phyloP scores from a whole-genome alignment of 2,113 vertebrate genomes.

The Echinops telfairi region DNA sequence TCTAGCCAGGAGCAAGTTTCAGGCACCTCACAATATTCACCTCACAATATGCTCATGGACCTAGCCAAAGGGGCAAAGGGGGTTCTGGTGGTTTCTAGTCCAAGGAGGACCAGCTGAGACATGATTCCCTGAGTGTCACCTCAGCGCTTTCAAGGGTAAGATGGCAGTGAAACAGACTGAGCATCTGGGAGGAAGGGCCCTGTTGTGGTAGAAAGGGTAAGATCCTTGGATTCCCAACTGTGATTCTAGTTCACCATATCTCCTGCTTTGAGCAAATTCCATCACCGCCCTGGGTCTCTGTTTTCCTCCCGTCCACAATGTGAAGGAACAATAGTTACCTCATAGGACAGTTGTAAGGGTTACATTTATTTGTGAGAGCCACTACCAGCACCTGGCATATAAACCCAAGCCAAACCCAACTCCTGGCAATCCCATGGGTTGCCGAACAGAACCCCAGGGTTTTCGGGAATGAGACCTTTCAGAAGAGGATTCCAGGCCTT shows the following conservation, averaged over 20 bases:
- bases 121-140: neutral
- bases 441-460: neutral
- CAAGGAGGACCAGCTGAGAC: neutral
- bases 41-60: neutral
- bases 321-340: neutral
- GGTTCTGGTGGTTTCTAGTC: neutral
- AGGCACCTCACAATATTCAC: neutral
- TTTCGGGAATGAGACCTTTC: neutral
- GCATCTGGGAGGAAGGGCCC: neutral
- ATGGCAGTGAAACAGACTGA: neutral
- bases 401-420: neutral
- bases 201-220: neutral
- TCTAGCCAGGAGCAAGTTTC: neutral
- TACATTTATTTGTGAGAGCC: neutral
- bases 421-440: neutral
- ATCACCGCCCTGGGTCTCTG: neutral
- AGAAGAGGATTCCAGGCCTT: neutral
- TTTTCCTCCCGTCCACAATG: constrained; percentile 8
- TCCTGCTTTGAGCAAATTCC: neutral
- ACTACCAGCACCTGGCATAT: neutral
- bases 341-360: neutral
- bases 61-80: neutral
- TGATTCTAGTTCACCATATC: neutral
- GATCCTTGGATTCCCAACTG: neutral
- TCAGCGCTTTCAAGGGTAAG: neutral